These are phyloP conservation scores for Electrophaes corylata DNA, from an alignment of 2,888 invertebrate genomes.

Conservation along the genomic window DNA sequence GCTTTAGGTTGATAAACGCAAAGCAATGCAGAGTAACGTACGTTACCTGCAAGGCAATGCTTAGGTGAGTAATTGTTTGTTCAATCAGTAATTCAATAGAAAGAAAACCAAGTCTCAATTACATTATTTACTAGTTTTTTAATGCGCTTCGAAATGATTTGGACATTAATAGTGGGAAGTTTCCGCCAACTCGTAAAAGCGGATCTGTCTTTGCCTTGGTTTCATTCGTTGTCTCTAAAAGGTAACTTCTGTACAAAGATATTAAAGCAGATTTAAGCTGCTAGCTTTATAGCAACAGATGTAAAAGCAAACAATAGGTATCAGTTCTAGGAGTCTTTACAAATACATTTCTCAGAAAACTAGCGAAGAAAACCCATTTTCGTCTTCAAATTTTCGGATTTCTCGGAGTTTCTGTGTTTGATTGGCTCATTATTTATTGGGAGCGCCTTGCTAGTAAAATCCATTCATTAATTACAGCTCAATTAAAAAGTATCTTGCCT, in stretches of 20 bases:
- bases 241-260: constrained; percentile 51
- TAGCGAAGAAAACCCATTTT: background rate
- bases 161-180: constrained; percentile 64
- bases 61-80: too few species aligned
- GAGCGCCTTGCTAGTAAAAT: background rate
- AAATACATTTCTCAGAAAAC: constrained; percentile 36
- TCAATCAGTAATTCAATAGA: too few species aligned
- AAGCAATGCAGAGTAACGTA: too few species aligned
- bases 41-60: too few species aligned
- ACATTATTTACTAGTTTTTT: constrained; percentile 63
- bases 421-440: background rate
- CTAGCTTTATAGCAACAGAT: constrained; percentile 54
- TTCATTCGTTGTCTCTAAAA: constrained; percentile 65
- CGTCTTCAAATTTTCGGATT: background rate
- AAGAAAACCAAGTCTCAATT: too few species aligned
- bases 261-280: constrained; percentile 49
- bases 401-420: background rate
- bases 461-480: background rate
- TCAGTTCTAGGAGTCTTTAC: constrained; percentile 44
- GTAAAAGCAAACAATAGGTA: constrained; percentile 33
- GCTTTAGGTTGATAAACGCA: too few species aligned
- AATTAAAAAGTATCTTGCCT: background rate
- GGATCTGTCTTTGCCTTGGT: constrained; percentile 56
- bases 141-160: constrained; percentile 68
- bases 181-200: constrained; percentile 67